Base-by-base conservation (phyloP, 1,140 invertebrate species). In the Stratiolaelaps scimitus region DNA sequence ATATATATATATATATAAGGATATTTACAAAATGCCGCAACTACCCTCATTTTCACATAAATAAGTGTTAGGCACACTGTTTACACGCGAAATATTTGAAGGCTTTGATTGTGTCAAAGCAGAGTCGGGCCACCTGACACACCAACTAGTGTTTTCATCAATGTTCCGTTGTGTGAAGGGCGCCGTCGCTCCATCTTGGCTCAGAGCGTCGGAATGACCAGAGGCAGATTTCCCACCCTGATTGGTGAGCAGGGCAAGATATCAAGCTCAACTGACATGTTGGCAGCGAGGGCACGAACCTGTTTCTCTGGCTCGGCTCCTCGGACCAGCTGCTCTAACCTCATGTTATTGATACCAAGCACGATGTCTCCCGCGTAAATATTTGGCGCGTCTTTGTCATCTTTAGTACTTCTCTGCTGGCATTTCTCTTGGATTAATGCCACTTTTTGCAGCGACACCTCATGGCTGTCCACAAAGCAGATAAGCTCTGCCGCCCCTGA, bases 171-270 rank as follows among this genome's bases (percentile, higher is more conserved):
- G n/a, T n/a, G n/a, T n/a, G n/a, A n/a, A n/a, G n/a, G n/a, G n/a
- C n/a, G n/a, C n/a, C n/a, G n/a, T n/a, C n/a, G n/a, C n/a, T n/a
- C n/a, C n/a, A n/a, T n/a, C n/a, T n/a, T n/a, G n/a, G n/a, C n/a
- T n/a, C n/a, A n/a, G n/a, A n/a, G n/a, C n/a, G n/a, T n/a, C n/a
- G n/a, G n/a, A n/a, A n/a, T n/a, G n/a, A n/a, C n/a, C n/a, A n/a
- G n/a, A 40, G 53, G 53, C 15, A 60, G 53, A 60, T 60, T 60
- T 15, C 53, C 10, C 2, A 60, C 13, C 23, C 53, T 26, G 26
- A 60, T 26, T 5, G 34, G n/a, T 5, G 53, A 60, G 10, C 53
- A 60, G 13, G 53, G 53, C 53, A 60, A 2, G 17, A 60, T 19
- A 5, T 60, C 53, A 23, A 60, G 15, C 2, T 60, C 53, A 1